Evolutionary conservation across 2,888 invertebrate species (phyloP).

Genomic region (Mimas tiliae): DNA sequence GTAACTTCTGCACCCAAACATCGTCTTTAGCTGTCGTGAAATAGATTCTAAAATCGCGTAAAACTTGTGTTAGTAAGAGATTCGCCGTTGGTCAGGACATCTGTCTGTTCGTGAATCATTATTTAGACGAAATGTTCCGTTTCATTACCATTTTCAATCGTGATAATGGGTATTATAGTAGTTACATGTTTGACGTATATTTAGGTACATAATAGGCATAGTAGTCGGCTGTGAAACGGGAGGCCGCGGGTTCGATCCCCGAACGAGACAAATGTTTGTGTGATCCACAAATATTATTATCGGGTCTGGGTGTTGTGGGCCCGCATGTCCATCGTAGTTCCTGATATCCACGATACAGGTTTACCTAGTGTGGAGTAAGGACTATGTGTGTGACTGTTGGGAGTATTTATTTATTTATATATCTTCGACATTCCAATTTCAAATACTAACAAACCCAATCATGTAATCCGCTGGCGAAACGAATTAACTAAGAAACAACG

Average conservation of each 20-base stretch:
- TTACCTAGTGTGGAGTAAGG: too few species aligned
- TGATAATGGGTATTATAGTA: neutral
- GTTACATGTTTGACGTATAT: too few species aligned
- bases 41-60: neutral
- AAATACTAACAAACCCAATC: neutral
- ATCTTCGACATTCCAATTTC: neutral
- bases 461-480: neutral
- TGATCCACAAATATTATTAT: too few species aligned
- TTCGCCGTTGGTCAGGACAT: conserved; percentile 7
- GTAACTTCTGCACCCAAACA: neutral
- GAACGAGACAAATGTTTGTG: too few species aligned
- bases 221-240: too few species aligned
- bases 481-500: conserved; percentile 1
- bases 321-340: too few species aligned
- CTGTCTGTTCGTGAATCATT: conserved; percentile 22
- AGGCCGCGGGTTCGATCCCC: too few species aligned
- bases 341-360: too few species aligned
- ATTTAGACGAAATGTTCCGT: conserved; percentile 19
- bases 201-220: too few species aligned
- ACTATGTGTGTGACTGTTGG: too few species aligned
- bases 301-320: too few species aligned
- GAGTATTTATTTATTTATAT: too few species aligned
- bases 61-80: neutral
- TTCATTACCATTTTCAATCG: conserved; percentile 19
- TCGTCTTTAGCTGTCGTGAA: neutral